Conservation (phyloP, 2,888 invertebrate species). For the Tethea ocularis region DNA sequence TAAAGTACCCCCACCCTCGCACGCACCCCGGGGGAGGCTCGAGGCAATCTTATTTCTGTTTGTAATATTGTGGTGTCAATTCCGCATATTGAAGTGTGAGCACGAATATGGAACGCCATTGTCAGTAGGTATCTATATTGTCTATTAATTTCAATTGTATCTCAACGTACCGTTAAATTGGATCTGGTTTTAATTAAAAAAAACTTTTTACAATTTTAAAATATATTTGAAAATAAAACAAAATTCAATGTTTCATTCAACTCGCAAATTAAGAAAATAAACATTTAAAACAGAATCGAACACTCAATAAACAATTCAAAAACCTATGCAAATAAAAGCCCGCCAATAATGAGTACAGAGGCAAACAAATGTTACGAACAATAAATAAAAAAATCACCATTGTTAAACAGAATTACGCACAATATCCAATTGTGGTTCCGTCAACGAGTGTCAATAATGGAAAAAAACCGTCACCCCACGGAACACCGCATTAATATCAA, state of each 20-base stretch:
- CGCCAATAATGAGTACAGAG: slow-evolving; percentile 40
- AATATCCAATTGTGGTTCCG: slow-evolving; percentile 76
- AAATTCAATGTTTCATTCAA: slow-evolving; percentile 4
- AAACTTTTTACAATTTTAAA: background rate
- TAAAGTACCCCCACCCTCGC: slow-evolving; percentile 70
- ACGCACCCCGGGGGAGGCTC: slow-evolving; percentile 53
- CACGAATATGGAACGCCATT: slow-evolving; percentile 68
- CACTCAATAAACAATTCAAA: slow-evolving; percentile 37
- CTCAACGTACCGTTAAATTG: slow-evolving; percentile 55
- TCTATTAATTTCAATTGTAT: slow-evolving; percentile 65
- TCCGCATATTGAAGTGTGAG: slow-evolving; percentile 81
- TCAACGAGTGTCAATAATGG: slow-evolving; percentile 58
- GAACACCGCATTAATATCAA: slow-evolving; percentile 73
- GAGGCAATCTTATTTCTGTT: slow-evolving; percentile 82
- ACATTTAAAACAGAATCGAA: slow-evolving; percentile 41
- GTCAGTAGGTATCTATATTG: slow-evolving; percentile 66
- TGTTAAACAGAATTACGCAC: slow-evolving; percentile 65
- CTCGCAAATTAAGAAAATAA: slow-evolving; percentile 18
- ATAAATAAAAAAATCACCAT: slow-evolving; percentile 54
- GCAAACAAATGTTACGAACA: slow-evolving; percentile 58
- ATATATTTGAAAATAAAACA: too few species aligned
- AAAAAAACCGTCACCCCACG: slow-evolving; percentile 74
- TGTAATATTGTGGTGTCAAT: slow-evolving; percentile 84
- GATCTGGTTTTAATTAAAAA: slow-evolving; percentile 31
- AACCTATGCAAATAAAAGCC: slow-evolving; percentile 43